phyloP scores from a whole-genome alignment of 2,797 vertebrate species.

The Pygocentrus nattereri region DNA sequence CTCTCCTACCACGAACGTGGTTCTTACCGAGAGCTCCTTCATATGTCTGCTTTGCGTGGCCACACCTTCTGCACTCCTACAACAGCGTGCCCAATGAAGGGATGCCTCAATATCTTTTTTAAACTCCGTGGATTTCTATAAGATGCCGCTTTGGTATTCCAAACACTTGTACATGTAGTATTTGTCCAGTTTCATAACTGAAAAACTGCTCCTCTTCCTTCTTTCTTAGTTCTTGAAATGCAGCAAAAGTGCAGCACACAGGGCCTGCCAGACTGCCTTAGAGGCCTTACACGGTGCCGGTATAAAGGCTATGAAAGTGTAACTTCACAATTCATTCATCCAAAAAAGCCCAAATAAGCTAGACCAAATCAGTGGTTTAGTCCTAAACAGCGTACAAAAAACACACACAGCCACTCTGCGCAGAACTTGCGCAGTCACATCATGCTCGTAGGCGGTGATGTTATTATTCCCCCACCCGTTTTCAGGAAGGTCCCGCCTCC shows the following conservation, averaged over 20 bases:
- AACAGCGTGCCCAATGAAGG: too few species aligned
- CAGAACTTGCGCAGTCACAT: constrained; percentile 66
- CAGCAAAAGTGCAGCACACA: neutral
- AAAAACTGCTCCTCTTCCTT: neutral
- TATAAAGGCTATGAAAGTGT: neutral
- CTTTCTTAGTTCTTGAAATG: neutral
- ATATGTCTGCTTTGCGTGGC: too few species aligned
- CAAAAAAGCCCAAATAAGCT: neutral
- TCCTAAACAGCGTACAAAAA: neutral
- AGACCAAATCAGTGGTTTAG: neutral
- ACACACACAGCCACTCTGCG: constrained; percentile 20
- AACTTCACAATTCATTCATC: neutral
- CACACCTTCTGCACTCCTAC: too few species aligned
- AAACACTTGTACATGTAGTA: neutral
- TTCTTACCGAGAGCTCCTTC: too few species aligned
- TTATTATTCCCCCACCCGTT: neutral
- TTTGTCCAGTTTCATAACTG: neutral
- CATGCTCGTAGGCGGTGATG: constrained; percentile 40
- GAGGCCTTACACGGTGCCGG: neutral
- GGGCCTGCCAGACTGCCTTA: neutral
- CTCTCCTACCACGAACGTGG: too few species aligned
- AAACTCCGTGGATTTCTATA: neutral
- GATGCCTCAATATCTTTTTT: neutral
- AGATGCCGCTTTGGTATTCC: neutral
- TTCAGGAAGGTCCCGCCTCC: neutral